A percentile compares a stretch with the other conserved stretches of the same genome.
Evolutionary conservation across 2,113 vertebrate genomes (phyloP).

Genomic region (Archocentrus centrarchus): DNA sequence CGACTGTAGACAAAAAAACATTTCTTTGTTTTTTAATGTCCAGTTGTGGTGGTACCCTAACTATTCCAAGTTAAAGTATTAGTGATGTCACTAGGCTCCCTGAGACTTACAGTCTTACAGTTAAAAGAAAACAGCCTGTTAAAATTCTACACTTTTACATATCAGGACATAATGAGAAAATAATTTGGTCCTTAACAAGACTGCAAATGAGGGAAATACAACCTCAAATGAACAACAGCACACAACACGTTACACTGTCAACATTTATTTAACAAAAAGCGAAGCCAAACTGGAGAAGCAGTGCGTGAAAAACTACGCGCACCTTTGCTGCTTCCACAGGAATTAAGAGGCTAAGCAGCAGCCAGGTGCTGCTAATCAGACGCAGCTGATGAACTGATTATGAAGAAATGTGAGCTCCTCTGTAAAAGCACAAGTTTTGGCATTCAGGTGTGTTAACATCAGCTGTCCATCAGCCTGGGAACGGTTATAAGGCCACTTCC

Average conservation of each 20-base stretch:
- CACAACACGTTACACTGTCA: too few relatives aligned
- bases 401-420: not conserved
- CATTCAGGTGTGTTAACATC: not conserved
- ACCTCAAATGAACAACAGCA: too few relatives aligned
- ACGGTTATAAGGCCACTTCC: not conserved
- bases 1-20: not conserved
- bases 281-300: not conserved
- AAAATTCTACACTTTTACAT: too few relatives aligned
- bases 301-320: fast-evolving
- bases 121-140: too few relatives aligned
- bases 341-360: not conserved
- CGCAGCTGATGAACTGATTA: not conserved
- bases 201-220: too few relatives aligned
- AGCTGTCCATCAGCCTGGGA: not conserved
- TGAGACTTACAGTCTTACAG: not conserved
- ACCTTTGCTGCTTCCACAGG: not conserved
- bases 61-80: not conserved
- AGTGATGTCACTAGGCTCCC: not conserved
- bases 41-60: too few relatives aligned
- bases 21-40: too few relatives aligned
- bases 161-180: too few relatives aligned
- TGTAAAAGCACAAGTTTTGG: not conserved
- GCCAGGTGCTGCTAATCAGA: not conserved
- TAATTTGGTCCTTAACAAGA: too few relatives aligned
- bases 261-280: not conserved